Evolutionary conservation across 2,888 invertebrate genomes (phyloP), one percentile per base, ranked within the genome.

Genomic region (Drosophila pegasa): DNA sequence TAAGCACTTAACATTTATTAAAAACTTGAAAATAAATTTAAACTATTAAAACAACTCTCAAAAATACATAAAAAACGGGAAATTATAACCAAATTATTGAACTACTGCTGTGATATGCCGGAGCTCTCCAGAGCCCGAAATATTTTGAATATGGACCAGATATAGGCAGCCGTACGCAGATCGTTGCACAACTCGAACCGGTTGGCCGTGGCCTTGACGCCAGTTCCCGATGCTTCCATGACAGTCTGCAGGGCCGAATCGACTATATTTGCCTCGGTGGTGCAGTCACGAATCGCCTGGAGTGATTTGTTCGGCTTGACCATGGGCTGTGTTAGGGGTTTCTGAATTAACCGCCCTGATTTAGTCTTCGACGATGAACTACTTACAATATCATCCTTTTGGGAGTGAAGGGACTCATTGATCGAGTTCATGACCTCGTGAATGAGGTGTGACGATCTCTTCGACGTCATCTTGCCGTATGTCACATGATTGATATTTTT

Each of bases 401-500:
- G 6, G 0, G 10, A 5, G 2, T 45, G 27, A 0, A 89, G 29
- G 0, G 91, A 88, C 4, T 87, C 79, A 40, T 90, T 89, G 7
- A 91, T 77, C 0, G 91, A 91, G 29, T 86, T 86, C 7, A 91
- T 56, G 2, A 89, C 52, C 55, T 89, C 90, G 22, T 73, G 60
- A 6, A 90, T 80, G 10, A 89, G 71, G 3, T 75, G 62, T 0
- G 83, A 94, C 91, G 99, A 98, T 90, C 98, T 98, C 93, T 98
- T 99, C 93, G 98, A 98, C 0, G 96, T 96, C 77, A 99, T 94
- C 85, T 98, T 95, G 66, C 99, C 99, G 91, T 98, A 99, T 2
- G 98, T 98, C 14, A 99, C 99, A 92, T 99, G 99, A 93, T 98
- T 99, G 60, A 99, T 94, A 93, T 99, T 99, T 93, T 99, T 99